These are phyloP conservation scores for Mus minutoides DNA, from an alignment of 2,797 vertebrate genomes.

Conservation along the genomic window DNA sequence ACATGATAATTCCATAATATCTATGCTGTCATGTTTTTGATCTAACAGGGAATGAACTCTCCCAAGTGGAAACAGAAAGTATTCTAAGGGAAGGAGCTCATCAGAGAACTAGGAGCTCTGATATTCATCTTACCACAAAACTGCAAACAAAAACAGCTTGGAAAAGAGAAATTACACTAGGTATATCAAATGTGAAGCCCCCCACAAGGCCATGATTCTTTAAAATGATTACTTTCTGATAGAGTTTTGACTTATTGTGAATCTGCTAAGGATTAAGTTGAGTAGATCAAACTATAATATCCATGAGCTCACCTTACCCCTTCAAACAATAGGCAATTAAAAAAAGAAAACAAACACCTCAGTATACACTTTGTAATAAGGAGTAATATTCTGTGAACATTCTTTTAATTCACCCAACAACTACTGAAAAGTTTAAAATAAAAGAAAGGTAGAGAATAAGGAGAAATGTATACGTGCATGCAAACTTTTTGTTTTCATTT, in stretches of 20 bases:
- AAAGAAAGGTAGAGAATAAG: not conserved
- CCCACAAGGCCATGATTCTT: rapidly evolving
- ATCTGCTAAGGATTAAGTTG: not conserved
- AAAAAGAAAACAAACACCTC: not conserved
- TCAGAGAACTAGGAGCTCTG: not conserved
- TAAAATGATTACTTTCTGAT: not conserved
- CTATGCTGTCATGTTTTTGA: not conserved
- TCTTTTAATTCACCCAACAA: not conserved
- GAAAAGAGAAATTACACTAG: not conserved
- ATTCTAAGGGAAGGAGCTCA: not conserved
- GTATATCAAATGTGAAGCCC: not conserved
- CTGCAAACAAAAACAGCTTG: not conserved
- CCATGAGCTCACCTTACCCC: not conserved
- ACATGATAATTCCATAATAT: not conserved
- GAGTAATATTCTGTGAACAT: not conserved
- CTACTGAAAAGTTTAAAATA: not conserved
- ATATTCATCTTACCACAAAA: not conserved
- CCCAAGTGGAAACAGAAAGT: not conserved
- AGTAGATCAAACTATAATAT: not conserved
- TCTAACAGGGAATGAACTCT: not conserved
- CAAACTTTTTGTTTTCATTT: not conserved
- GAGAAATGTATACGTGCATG: not conserved
- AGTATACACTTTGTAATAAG: not conserved
- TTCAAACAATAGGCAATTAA: not conserved
- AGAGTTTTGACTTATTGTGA: not conserved